Evolutionary conservation across 2,888 invertebrate species (phyloP).

Genomic region (Melanophora roralis): DNA sequence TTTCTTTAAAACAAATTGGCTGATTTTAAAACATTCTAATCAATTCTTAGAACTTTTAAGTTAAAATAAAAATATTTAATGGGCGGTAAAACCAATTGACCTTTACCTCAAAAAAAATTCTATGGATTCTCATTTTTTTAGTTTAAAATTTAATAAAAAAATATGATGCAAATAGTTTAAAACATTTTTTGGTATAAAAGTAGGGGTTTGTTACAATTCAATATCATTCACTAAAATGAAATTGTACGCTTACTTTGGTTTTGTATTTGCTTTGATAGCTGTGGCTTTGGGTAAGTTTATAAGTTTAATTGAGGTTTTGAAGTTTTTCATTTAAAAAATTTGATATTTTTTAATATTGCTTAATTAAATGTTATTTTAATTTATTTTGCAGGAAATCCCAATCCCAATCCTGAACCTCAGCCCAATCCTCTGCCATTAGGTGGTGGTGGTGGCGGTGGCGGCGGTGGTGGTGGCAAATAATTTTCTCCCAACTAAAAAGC

Average conservation of each 20-base stretch:
- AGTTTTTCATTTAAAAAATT: neutral
- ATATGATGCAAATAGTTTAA: too few species aligned
- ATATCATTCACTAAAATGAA: slow-evolving; percentile 40
- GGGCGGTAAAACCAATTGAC: too few species aligned
- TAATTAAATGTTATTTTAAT: neutral
- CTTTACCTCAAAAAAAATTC: too few species aligned
- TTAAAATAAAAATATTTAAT: too few species aligned
- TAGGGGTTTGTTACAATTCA: neutral
- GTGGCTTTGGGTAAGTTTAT: slow-evolving; percentile 40
- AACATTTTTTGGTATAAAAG: slow-evolving; percentile 47
- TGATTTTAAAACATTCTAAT: too few species aligned
- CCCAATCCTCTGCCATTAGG: slow-evolving; percentile 36
- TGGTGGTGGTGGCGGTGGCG: slow-evolving; percentile 55
- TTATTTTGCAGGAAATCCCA: slow-evolving; percentile 34
- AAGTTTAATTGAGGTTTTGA: too few species aligned
- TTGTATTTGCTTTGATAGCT: slow-evolving; percentile 44
- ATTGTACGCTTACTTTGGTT: slow-evolving; percentile 45
- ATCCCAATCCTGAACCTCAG: slow-evolving; percentile 54
- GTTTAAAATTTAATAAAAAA: too few species aligned
- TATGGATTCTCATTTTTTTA: too few species aligned
- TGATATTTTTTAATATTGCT: neutral
- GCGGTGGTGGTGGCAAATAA: slow-evolving; percentile 54
- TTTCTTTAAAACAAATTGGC: too few species aligned
- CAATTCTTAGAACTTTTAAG: too few species aligned
- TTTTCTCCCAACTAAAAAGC: too few species aligned